Percentiles rank a stretch among this genome's conserved stretches.
These are phyloP conservation scores for Leucoptera coffeella DNA, from an alignment of 2,888 invertebrate species.

Conservation along the genomic window DNA sequence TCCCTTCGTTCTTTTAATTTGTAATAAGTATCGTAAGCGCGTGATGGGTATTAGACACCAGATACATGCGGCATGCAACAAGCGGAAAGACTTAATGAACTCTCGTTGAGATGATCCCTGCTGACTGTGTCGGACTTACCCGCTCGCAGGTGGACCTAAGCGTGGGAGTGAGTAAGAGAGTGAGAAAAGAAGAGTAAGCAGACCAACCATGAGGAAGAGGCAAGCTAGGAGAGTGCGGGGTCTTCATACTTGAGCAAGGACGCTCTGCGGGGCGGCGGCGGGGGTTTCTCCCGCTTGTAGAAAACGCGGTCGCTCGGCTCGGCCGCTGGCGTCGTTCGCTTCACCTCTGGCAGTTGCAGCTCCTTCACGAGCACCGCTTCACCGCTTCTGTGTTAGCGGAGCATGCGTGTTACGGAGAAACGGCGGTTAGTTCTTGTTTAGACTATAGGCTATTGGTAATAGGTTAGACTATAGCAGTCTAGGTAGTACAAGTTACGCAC, in stretches of 20 bases:
- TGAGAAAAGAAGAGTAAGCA: constrained; percentile 9
- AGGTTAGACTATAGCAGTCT: no score
- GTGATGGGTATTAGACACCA: background rate
- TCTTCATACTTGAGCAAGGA: constrained; percentile 31
- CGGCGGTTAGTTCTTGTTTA: no score
- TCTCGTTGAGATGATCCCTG: background rate
- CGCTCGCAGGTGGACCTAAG: background rate
- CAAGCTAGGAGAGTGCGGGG: constrained; percentile 10
- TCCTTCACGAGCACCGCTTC: constrained; percentile 27
- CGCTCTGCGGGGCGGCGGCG: constrained; percentile 32
- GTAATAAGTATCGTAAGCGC: background rate
- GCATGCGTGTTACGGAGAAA: no score
- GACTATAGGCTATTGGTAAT: no score
- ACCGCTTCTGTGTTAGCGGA: no score
- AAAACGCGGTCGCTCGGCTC: constrained; percentile 11
- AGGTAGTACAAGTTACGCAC: no score
- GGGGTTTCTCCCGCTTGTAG: constrained; percentile 19
- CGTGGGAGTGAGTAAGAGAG: background rate
- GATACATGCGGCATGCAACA: background rate
- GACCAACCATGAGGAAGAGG: constrained; percentile 24
- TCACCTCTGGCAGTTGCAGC: constrained; percentile 28
- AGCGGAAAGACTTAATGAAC: background rate
- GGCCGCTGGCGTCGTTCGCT: constrained; percentile 22
- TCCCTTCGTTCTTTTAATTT: background rate
- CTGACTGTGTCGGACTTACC: background rate